These are phyloP conservation scores for Zygaena filipendulae DNA, from an alignment of 2,888 invertebrate species.

Conservation along the genomic window DNA sequence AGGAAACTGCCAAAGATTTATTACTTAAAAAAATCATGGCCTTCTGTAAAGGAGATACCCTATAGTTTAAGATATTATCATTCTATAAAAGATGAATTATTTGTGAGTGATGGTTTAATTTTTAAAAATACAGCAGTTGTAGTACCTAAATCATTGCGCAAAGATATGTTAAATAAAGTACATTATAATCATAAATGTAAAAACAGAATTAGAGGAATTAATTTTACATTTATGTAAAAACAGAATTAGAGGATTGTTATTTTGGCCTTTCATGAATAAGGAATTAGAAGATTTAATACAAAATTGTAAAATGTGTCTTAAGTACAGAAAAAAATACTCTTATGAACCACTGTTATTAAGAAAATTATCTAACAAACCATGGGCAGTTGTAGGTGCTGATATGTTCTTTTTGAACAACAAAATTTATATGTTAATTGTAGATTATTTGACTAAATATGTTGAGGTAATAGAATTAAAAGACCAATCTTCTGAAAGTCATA, in stretches of 20 bases:
- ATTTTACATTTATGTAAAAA: conserved; percentile 7
- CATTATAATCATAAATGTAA: too few relatives aligned
- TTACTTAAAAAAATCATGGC: conserved; percentile 1
- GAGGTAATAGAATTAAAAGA: conserved; percentile 6
- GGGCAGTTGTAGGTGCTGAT: conserved; percentile 7
- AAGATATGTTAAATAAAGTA: conserved; percentile 2
- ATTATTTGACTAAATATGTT: conserved; percentile 8
- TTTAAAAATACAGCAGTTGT: conserved; percentile 8
- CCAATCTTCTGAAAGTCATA: conserved; percentile 4
- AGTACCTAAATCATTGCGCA: background rate
- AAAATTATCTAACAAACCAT: conserved; percentile 4
- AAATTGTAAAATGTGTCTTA: conserved; percentile 7
- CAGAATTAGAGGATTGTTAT: conserved; percentile 4
- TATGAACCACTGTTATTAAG: conserved; percentile 5
- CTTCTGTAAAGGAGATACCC: conserved; percentile 2
- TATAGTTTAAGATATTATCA: conserved; percentile 4
- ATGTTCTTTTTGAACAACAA: conserved; percentile 8
- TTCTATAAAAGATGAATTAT: conserved; percentile 8
- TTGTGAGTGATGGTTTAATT: conserved; percentile 2
- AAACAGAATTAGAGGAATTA: too few relatives aligned
- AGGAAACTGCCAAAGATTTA: too few relatives aligned
- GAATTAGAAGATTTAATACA: conserved; percentile 7
- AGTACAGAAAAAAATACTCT: conserved; percentile 1
- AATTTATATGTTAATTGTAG: conserved; percentile 4
- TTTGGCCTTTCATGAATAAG: conserved; percentile 8